Base-by-base conservation (phyloP, 2,797 vertebrate species). In the Luscinia megarhynchos region DNA sequence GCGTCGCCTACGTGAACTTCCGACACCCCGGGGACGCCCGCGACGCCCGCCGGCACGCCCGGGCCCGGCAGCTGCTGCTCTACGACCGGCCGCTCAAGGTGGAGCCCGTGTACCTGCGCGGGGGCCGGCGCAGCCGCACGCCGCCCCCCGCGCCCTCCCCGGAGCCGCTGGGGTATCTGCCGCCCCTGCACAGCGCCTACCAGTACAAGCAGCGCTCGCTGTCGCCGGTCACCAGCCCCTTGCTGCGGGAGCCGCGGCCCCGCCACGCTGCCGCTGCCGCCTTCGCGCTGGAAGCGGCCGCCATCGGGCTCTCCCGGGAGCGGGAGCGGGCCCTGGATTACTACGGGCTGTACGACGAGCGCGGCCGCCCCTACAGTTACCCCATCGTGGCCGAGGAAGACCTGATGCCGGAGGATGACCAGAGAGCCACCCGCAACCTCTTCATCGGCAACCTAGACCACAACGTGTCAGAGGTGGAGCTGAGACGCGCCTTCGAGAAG, bases 401-500 rank as follows among this genome's bases (percentile, higher is more conserved):
- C 41, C 89, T 99, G 75, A 99, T 99, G 91, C 99, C 99, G 0
- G 99, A 99, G 97, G 99, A 99, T 0, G 99, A 99, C 63, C 99
- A 99, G 97, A 96, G 99, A 12, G 99, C 99, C 1, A 99, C 99
- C 8, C 98, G 99, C 72, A 99, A 99, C 96, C 98, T 99, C 43
- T 99, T 99, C 69, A 99, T 99, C 0, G 99, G 99, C 14, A 99
- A 99, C 90, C 92, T 99, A 96, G 99, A 99, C 78, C 98, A 99
- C 74, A 98, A 98, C 1, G 99, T 99, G 16, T 99, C 99, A 0
- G 99, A 99, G 89, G 98, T 96, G 6, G 99, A 99, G 77, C 98
- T 99, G 50, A 94, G 99, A 26, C 97, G 99, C 5, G 99, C 99
- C 1, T 99, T 99, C 4, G 99, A 99, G 54, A 99, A 99, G 93